Percentiles rank a stretch among this genome's conserved stretches.
These are phyloP conservation scores for Bombyx huttoni DNA, from an alignment of 2,888 invertebrate species.

Conservation along the genomic window DNA sequence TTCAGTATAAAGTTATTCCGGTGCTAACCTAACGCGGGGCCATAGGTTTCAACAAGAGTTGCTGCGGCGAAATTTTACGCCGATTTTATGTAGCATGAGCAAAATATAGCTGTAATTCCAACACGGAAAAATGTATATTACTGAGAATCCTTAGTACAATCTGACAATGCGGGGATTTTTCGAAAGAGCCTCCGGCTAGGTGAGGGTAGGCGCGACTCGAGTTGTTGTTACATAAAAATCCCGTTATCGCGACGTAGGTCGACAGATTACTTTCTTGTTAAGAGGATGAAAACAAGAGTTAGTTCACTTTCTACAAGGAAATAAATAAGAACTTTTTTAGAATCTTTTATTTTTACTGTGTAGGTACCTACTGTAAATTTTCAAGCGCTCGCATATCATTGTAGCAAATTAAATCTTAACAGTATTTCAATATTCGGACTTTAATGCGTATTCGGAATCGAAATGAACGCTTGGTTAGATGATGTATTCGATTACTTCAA, in stretches of 20 bases:
- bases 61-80: constrained; percentile 57
- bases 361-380: background rate
- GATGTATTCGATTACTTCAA: background rate
- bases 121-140: constrained; percentile 66
- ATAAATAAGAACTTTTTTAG: constrained; percentile 55
- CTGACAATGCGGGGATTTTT: constrained; percentile 64
- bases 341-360: constrained; percentile 18
- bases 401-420: background rate
- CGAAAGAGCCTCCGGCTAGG: constrained; percentile 61
- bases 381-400: background rate
- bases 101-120: constrained; percentile 64
- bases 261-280: constrained; percentile 72
- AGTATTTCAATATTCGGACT: background rate
- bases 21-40: constrained; percentile 57
- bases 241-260: constrained; percentile 66
- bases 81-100: constrained; percentile 64
- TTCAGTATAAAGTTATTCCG: constrained; percentile 58
- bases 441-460: background rate
- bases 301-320: constrained; percentile 57
- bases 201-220: constrained; percentile 66
- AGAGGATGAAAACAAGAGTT: constrained; percentile 67
- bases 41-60: constrained; percentile 45
- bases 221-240: constrained; percentile 68
- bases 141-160: constrained; percentile 59
- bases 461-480: background rate